Evolutionary conservation across 2,113 vertebrate species (phyloP), one percentile per base, ranked within the genome.

Genomic region (Piprites chloris): DNA sequence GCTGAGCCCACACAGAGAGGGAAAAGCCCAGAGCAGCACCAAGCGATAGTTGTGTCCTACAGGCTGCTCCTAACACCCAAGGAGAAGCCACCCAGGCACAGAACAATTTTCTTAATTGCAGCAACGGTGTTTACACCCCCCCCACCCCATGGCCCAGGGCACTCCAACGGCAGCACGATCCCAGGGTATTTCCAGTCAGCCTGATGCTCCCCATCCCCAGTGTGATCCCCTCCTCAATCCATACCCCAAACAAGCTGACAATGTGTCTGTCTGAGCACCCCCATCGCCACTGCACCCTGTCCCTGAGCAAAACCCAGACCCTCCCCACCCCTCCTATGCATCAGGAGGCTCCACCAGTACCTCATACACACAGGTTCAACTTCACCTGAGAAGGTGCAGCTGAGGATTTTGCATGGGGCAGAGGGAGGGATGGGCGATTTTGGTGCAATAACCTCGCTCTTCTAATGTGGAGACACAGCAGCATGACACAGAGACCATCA

Each of bases 91-190:
- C 22, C 8, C 46, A 56, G 53, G 63, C 58, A 75, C 14, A 35
- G 62, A 85, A 37, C 58, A 58, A 30, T 90, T 83, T 85, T 33
- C 90, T 67, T 85, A 85, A 93, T 47, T 35, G 58, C 92, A 75
- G 4, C 20, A 71, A 77, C n/a, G 52, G 27, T 18, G 11, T 75
- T 94, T 53, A 75, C 35, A 63, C 9, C 14, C 52, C 46, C 28
- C 26, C 16, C 49, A 50, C 3, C 1, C 20, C 5, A 1, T 5
- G 30, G 74, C 26, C 39, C 52, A 6, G 32, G 68, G 62, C 59
- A 30, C 42, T 27, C 35, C 0, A 0, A 18, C 2, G 0, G 44
- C 46, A 50, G 13, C 28, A 20, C 0, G 0, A 19, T 62, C 49
- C 58, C 47, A 30, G 14, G 26, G 44, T 24, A 33, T 7, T 63